Percentiles rank a stretch among this genome's conserved stretches.
Conservation (phyloP, 2,797 vertebrate species). For the Yasuhikotakia modesta region DNA sequence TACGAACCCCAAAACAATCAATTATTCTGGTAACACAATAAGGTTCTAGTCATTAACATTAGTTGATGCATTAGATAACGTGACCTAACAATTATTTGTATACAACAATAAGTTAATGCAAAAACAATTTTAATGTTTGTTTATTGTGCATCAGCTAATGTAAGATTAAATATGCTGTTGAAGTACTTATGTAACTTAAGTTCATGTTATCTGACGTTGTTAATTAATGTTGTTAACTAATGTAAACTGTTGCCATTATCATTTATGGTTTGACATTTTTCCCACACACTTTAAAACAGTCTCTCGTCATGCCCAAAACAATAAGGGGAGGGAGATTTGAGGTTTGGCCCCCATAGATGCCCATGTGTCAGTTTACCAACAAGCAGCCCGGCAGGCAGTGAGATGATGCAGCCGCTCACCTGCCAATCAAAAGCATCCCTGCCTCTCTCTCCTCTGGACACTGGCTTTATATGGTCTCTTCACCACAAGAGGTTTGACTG, state of each 20-base stretch:
- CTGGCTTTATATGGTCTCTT: conserved; percentile 55
- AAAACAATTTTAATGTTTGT: too few relatives aligned
- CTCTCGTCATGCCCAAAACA: conserved; percentile 1
- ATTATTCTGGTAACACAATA: too few relatives aligned
- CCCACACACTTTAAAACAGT: neutral
- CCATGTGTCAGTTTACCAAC: conserved; percentile 61
- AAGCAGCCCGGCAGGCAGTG: conserved; percentile 55
- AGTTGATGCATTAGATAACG: too few relatives aligned
- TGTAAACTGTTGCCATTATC: neutral
- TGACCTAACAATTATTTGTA: too few relatives aligned
- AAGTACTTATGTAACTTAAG: too few relatives aligned
- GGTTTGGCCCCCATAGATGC: conserved; percentile 51
- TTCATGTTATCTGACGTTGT: too few relatives aligned
- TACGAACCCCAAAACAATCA: neutral
- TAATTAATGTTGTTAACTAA: too few relatives aligned
- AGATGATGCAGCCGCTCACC: conserved; percentile 59
- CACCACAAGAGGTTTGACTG: conserved; percentile 55
- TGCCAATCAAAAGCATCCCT: conserved; percentile 62
- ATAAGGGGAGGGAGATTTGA: conserved; percentile 49
- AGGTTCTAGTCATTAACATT: too few relatives aligned
- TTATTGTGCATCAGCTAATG: too few relatives aligned
- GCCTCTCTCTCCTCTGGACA: conserved; percentile 51
- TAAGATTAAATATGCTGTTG: too few relatives aligned
- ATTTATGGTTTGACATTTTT: neutral
- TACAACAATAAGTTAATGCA: too few relatives aligned